phyloP scores from a whole-genome alignment of 1,140 invertebrate species.

The Bicyclus anynana region DNA sequence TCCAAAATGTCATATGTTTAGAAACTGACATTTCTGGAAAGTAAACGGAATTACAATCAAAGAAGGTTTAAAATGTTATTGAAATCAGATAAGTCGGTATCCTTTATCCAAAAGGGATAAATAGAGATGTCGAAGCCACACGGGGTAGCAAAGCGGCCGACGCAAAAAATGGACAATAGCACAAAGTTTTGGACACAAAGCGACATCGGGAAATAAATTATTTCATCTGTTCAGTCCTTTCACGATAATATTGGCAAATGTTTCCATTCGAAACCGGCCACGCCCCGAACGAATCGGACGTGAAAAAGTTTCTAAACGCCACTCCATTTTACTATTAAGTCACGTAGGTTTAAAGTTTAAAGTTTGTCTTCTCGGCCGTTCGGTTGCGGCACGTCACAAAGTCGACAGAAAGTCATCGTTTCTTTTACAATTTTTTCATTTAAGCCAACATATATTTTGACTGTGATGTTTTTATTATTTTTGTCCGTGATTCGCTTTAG shows the following conservation, averaged over 20 bases:
- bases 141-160: constrained; percentile 59
- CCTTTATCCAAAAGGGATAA: constrained; percentile 59
- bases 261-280: constrained; percentile 72
- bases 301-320: constrained; percentile 28
- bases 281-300: constrained; percentile 54
- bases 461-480: constrained; percentile 77
- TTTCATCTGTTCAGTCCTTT: constrained; percentile 76
- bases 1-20: constrained; percentile 28
- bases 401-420: constrained; percentile 63
- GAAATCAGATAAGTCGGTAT: constrained; percentile 36
- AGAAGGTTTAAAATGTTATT: constrained; percentile 32
- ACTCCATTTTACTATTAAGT: constrained; percentile 13
- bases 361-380: constrained; percentile 25
- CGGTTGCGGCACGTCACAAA: constrained; percentile 55
- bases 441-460: constrained; percentile 74
- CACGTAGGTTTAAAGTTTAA: constrained; percentile 10
- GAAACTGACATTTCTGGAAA: constrained; percentile 21
- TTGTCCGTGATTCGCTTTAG: constrained; percentile 64
- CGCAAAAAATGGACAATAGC: constrained; percentile 69
- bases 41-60: not conserved
- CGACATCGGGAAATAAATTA: constrained; percentile 74
- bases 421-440: constrained; percentile 63
- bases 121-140: constrained; percentile 67
- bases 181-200: constrained; percentile 70
- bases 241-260: constrained; percentile 77